These are phyloP conservation scores for Emys orbicularis DNA, from an alignment of 2,797 vertebrate species.

Conservation along the genomic window DNA sequence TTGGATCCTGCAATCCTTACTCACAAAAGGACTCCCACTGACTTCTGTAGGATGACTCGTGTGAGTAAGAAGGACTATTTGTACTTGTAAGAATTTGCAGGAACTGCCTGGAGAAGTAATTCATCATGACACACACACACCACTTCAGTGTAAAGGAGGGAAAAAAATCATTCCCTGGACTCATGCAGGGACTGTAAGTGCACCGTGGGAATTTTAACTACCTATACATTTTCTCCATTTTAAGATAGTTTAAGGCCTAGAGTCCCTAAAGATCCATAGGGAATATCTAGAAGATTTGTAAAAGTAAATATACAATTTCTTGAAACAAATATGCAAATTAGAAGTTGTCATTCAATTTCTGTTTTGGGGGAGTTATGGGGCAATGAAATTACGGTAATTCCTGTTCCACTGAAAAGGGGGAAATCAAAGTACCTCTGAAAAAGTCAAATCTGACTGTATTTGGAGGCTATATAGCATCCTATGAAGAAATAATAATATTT, in stretches of 20 bases:
- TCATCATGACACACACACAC: background rate
- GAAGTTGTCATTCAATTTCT: background rate
- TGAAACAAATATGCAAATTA: background rate
- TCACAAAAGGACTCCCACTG: background rate
- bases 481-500: background rate
- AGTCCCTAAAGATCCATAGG: background rate
- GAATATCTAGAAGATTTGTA: background rate
- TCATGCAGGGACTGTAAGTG: background rate
- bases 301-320: background rate
- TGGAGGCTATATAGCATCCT: background rate
- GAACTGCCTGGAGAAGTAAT: background rate
- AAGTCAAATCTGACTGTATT: background rate
- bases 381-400: background rate
- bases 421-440: background rate
- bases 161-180: background rate
- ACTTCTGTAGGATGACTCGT: rapidly evolving
- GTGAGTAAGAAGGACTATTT: background rate
- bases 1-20: background rate
- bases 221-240: background rate
- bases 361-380: background rate
- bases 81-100: background rate
- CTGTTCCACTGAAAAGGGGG: background rate
- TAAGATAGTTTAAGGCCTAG: background rate
- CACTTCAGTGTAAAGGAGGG: rapidly evolving
- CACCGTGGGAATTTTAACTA: background rate